Conservation (phyloP, 2,113 vertebrate genomes). For the Nestor notabilis region DNA sequence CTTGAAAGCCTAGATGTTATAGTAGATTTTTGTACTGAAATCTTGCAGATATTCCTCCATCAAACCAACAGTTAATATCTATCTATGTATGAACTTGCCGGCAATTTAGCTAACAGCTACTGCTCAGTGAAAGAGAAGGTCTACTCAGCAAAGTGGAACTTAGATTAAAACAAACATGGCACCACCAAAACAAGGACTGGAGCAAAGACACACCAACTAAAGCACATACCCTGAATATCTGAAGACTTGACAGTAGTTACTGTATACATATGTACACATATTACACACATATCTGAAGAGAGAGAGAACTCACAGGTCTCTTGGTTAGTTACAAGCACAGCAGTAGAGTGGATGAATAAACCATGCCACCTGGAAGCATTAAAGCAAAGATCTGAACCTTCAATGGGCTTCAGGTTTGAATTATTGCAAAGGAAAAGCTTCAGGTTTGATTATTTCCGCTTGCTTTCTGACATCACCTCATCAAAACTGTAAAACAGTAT, state of each 20-base stretch:
- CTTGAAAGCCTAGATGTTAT: neutral
- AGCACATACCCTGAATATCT: neutral
- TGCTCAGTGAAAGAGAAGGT: neutral
- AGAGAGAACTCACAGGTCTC: neutral
- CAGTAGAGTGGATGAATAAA: neutral
- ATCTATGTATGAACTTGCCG: neutral
- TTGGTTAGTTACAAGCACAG: neutral
- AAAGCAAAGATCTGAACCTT: neutral
- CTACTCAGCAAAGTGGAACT: neutral
- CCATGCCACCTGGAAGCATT: neutral
- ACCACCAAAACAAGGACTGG: neutral
- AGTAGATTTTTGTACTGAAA: neutral
- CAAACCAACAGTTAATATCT: neutral
- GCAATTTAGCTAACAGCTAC: neutral
- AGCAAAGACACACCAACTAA: neutral
- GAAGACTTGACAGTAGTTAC: neutral
- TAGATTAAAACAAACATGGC: fast-evolving
- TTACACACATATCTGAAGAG: neutral
- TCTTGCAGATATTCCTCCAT: neutral
- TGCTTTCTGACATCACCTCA: neutral
- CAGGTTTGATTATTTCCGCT: neutral
- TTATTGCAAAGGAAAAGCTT: neutral
- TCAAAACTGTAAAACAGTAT: fast-evolving
- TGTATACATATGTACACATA: fast-evolving
- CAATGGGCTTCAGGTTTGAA: neutral